phyloP scores from a whole-genome alignment of 2,888 invertebrate genomes.

The Parnassius smintheus region DNA sequence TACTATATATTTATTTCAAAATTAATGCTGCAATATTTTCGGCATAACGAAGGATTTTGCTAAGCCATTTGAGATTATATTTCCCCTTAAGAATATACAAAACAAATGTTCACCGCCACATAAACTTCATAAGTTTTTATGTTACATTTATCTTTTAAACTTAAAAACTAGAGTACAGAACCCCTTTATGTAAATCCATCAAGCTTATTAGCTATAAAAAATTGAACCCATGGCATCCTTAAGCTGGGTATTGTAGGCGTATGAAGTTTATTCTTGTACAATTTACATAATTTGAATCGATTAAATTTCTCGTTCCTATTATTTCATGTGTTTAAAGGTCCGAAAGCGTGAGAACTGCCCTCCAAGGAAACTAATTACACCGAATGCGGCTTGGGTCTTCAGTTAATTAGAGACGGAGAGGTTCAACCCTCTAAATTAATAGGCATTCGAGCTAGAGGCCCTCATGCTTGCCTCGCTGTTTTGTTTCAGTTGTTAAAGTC shows the following conservation, averaged over 20 bases:
- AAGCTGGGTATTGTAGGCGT: constrained; percentile 5
- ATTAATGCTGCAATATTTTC: no score
- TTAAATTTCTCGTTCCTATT: constrained; percentile 52
- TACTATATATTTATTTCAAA: no score
- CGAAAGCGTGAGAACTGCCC: constrained; percentile 73
- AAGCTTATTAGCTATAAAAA: no score
- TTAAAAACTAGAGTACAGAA: no score
- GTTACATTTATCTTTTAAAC: no score
- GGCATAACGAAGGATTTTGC: no score
- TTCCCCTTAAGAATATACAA: no score
- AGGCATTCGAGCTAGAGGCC: constrained; percentile 67
- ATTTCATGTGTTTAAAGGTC: constrained; percentile 57
- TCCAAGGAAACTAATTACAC: constrained; percentile 76
- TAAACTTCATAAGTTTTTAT: no score
- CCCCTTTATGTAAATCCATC: no score
- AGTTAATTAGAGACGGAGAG: constrained; percentile 78
- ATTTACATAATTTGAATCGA: constrained; percentile 65
- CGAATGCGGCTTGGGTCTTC: constrained; percentile 76
- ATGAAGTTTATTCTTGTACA: constrained; percentile 29
- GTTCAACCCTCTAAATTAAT: constrained; percentile 80
- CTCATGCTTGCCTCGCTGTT: constrained; percentile 69
- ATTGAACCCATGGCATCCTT: no score
- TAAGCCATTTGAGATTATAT: no score
- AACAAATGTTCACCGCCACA: no score
- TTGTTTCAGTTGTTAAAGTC: constrained; percentile 75